Evolutionary conservation across 1,140 invertebrate genomes (phyloP).

Genomic region (Pseudomyrmex flavicornis): DNA sequence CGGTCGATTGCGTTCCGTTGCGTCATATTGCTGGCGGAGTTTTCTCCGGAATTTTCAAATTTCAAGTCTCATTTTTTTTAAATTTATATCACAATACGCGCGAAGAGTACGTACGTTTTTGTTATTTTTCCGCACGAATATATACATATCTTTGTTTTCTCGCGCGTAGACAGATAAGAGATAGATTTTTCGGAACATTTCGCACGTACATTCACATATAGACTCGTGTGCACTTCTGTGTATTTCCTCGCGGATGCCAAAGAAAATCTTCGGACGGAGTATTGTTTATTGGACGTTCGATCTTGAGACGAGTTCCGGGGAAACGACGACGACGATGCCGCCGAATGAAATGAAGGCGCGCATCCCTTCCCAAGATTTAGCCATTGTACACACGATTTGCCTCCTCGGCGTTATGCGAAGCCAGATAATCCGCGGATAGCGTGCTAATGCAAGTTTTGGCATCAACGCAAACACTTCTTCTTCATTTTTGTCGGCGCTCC

Average conservation of each 20-base stretch:
- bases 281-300: slow-evolving; percentile 51
- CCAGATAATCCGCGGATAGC: slow-evolving; percentile 68
- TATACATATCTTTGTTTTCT: neutral
- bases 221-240: neutral
- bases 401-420: slow-evolving; percentile 37
- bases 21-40: neutral
- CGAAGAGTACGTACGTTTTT: neutral
- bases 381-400: slow-evolving; percentile 40
- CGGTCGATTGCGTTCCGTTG: neutral
- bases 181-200: slow-evolving; percentile 6
- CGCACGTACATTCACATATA: neutral
- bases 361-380: slow-evolving; percentile 9
- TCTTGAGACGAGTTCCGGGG: slow-evolving; percentile 15
- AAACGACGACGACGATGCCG: too few species aligned
- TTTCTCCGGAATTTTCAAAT: neutral
- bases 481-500: slow-evolving; percentile 76
- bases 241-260: neutral
- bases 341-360: slow-evolving; percentile 42
- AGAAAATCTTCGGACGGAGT: slow-evolving; percentile 11
- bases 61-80: too few species aligned
- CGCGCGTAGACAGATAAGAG: neutral
- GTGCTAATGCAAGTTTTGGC: slow-evolving; percentile 82
- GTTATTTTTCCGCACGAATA: neutral
- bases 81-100: neutral
- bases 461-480: slow-evolving; percentile 77